These are phyloP conservation scores for Amphipoea lucens DNA, from an alignment of 2,888 invertebrate genomes.

Conservation along the genomic window DNA sequence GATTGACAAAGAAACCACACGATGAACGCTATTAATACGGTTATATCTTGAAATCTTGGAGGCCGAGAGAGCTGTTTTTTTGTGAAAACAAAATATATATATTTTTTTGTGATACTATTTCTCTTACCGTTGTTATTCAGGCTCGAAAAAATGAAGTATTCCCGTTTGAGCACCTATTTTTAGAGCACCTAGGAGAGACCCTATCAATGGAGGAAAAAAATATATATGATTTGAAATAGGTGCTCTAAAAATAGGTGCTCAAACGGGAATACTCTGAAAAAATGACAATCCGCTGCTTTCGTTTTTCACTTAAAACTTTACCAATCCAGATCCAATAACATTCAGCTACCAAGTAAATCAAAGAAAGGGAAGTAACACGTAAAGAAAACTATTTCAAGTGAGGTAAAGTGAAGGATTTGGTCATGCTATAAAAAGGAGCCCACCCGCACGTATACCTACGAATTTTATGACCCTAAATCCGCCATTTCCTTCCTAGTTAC, in stretches of 20 bases:
- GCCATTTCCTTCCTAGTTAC: slow-evolving; percentile 54
- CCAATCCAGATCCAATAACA: background rate
- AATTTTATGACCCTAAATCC: slow-evolving; percentile 51
- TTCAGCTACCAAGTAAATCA: background rate
- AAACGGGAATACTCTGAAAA: too few species aligned
- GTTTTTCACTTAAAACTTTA: background rate
- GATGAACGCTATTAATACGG: slow-evolving; percentile 37
- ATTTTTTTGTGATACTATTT: background rate
- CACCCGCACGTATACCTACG: slow-evolving; percentile 25
- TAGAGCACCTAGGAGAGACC: too few species aligned
- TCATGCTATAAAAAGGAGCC: slow-evolving; percentile 51
- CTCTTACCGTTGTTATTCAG: background rate
- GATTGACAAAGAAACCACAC: slow-evolving; percentile 55
- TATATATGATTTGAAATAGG: too few species aligned
- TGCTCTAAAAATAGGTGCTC: too few species aligned
- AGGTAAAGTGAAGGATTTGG: slow-evolving; percentile 51
- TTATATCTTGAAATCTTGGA: background rate
- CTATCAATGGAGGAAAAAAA: too few species aligned
- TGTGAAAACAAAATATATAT: too few species aligned
- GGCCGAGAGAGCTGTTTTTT: background rate
- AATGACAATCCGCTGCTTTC: background rate
- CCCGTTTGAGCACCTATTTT: too few species aligned
- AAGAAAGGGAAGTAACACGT: slow-evolving; percentile 23
- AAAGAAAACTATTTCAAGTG: slow-evolving; percentile 49
- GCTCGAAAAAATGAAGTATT: background rate